Conservation (phyloP, 2,888 invertebrate species). For the Xestobium rufovillosum region DNA sequence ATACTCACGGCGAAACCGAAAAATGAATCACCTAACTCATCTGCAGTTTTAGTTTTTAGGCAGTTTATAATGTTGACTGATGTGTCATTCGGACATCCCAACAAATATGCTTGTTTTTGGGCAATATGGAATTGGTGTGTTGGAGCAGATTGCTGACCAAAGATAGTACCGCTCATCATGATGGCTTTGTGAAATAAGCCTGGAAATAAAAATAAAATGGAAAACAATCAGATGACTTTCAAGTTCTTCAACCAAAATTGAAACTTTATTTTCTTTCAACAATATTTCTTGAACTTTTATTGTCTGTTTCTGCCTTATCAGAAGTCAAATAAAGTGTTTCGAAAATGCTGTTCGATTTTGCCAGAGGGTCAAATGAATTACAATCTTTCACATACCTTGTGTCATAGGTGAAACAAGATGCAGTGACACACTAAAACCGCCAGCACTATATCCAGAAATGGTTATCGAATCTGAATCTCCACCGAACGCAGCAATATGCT, state of each 20-base stretch:
- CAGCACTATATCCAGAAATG: slow-evolving; percentile 52
- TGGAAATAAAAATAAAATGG: slow-evolving; percentile 27
- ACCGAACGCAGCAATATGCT: slow-evolving; percentile 60
- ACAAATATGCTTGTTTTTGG: slow-evolving; percentile 52
- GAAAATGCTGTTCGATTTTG: too few species aligned
- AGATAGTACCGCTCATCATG: slow-evolving; percentile 58
- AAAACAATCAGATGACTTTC: too few species aligned
- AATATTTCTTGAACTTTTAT: too few species aligned
- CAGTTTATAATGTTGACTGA: slow-evolving; percentile 53
- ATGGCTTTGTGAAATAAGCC: slow-evolving; percentile 65
- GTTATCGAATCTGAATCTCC: slow-evolving; percentile 61
- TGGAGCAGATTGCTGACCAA: slow-evolving; percentile 49
- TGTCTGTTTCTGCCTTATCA: too few species aligned
- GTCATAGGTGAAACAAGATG: slow-evolving; percentile 61
- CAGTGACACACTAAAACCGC: slow-evolving; percentile 41
- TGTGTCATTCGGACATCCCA: slow-evolving; percentile 51
- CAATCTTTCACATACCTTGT: slow-evolving; percentile 42
- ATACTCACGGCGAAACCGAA: slow-evolving; percentile 44
- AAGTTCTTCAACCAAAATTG: too few species aligned
- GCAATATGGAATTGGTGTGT: slow-evolving; percentile 51
- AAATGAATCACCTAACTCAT: slow-evolving; percentile 46
- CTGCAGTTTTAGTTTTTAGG: slow-evolving; percentile 48
- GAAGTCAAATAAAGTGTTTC: too few species aligned
- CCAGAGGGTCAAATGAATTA: too few species aligned
- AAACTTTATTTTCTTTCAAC: too few species aligned